Evolutionary conservation across 2,113 vertebrate species (phyloP), one percentile per base, ranked within the genome.

Genomic region (Phycodurus eques): DNA sequence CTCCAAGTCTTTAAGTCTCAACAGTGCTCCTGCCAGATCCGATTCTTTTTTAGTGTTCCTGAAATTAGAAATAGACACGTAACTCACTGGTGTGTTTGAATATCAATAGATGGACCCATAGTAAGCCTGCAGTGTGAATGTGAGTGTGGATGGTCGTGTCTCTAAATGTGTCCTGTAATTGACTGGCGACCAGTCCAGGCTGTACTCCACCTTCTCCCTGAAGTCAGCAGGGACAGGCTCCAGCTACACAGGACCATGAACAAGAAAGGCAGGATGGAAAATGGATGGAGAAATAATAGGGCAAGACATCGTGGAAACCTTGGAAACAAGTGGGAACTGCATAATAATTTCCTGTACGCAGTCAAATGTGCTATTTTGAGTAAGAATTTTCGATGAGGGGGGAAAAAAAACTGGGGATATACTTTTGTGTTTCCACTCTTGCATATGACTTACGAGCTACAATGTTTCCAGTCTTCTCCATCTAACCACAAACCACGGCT

Each of bases 31-130:
- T 3, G 93, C 65, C 79, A 98, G 53, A 46, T 98, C 96, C 0
- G 94, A 92, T 83, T 98, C 96, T 83, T 96, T 97, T 84, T 97
- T 96, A 83, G 91, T 86, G 15, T 96, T 96, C 81, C 96, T 98
- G 83, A 22, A 44, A n/a, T 35, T 27, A 71, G 20, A 49, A 17
- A 68, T 15, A 20, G 4, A 33, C 22, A 33, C 9, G 20, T 2
- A n/a, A 54, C 53, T 54, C 17, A 51, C 17, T 19, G 49, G 4
- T 39, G 15, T 31, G 6, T 2, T 39, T 39, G 35, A 39, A 59
- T 5, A 22, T 13, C 12, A 59, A 33, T 59, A 31, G 27, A 27
- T 31, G 27, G 27, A 59, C 31, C 27, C 56, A 12, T 5, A 27
- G 5, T 59, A 31, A 12, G 10, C 8, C 7, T 44, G 4, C 4